Conservation (phyloP, 2,113 vertebrate genomes). For the Tragelaphus imberbis region DNA sequence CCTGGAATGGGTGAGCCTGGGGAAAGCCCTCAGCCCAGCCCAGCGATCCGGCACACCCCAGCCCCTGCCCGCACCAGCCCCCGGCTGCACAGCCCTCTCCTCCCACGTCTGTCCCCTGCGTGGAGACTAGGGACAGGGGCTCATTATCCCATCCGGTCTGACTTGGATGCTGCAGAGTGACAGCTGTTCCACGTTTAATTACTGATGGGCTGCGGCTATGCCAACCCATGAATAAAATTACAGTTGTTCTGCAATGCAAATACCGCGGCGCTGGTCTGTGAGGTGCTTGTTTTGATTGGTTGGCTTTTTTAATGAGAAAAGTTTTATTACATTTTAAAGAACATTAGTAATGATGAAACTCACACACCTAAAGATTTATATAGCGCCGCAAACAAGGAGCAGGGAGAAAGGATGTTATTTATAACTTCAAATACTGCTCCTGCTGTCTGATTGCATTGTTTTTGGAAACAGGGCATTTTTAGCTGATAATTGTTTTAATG, state of each 20-base stretch:
- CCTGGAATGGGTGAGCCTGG: background rate
- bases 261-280: background rate
- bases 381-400: constrained; percentile 31
- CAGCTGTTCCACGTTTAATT: constrained; percentile 74
- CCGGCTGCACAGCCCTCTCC: background rate
- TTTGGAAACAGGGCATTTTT: constrained; percentile 34
- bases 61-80: background rate
- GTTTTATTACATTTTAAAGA: constrained; percentile 69
- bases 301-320: constrained; percentile 63
- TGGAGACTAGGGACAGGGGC: background rate
- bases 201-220: constrained; percentile 64
- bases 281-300: constrained; percentile 56
- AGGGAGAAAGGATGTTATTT: constrained; percentile 56
- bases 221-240: constrained; percentile 72
- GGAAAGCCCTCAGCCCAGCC: background rate
- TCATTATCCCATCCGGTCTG: constrained; percentile 60
- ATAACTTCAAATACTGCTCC: constrained; percentile 29
- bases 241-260: constrained; percentile 72
- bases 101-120: background rate
- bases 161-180: constrained; percentile 57
- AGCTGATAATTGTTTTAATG: constrained; percentile 65
- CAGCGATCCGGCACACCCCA: background rate
- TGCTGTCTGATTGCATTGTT: constrained; percentile 46
- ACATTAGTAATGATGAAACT: constrained; percentile 63
- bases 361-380: constrained; percentile 67